Percentiles rank a stretch among this genome's conserved stretches.
phyloP scores from a whole-genome alignment of 2,797 vertebrate species.

The Antrozous pallidus region DNA sequence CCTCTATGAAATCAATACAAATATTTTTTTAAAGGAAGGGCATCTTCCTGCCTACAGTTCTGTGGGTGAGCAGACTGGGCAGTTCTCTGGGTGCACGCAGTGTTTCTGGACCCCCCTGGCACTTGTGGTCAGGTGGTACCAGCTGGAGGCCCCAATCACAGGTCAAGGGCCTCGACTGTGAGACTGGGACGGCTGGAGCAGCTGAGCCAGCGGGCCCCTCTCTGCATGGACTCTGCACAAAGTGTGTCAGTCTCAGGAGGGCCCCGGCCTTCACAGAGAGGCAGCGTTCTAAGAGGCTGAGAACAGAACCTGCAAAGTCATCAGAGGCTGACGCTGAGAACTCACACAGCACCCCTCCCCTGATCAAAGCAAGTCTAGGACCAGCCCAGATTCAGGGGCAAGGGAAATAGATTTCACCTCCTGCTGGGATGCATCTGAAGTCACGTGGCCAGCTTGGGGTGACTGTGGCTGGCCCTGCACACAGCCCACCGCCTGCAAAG shows the following conservation, averaged over 20 bases:
- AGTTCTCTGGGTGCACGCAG: not conserved
- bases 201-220: not conserved
- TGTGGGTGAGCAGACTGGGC: not conserved
- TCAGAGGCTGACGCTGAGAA: not conserved
- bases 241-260: not conserved
- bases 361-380: not conserved
- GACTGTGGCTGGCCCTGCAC: not conserved
- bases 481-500: accelerated
- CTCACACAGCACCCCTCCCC: not conserved
- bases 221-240: not conserved
- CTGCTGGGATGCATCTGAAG: not conserved
- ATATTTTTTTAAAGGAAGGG: not conserved
- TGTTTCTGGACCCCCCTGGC: no score
- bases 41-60: not conserved
- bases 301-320: not conserved
- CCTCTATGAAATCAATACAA: no score
- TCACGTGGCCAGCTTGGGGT: not conserved
- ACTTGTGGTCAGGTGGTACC: not conserved
- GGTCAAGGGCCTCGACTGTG: not conserved
- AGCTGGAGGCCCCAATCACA: not conserved
- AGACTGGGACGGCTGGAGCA: not conserved
- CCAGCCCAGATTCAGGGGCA: not conserved
- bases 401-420: not conserved
- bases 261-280: not conserved
- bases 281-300: not conserved